Percentiles rank a stretch among this genome's conserved stretches.
phyloP scores from a whole-genome alignment of 2,888 invertebrate species.

The Drosophila borborema region DNA sequence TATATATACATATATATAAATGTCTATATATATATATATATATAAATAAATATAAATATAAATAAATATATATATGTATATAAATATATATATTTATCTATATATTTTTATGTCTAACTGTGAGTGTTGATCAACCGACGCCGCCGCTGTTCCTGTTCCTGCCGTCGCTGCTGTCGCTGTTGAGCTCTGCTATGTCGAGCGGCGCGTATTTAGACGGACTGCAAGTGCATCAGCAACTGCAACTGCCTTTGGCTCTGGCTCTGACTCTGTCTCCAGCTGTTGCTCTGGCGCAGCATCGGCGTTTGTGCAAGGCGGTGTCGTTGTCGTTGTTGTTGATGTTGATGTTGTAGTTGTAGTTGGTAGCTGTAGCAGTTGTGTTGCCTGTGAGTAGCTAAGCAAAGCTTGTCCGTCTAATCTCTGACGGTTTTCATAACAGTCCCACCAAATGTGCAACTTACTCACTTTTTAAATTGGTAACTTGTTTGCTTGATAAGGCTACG shows the following conservation, averaged over 20 bases:
- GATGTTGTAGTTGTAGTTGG: slow-evolving; percentile 1
- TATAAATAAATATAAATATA: too few species aligned
- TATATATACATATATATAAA: not conserved
- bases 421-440: slow-evolving; percentile 19
- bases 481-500: slow-evolving; percentile 9
- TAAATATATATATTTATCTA: not conserved
- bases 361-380: slow-evolving; percentile 14
- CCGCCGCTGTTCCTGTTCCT: slow-evolving; percentile 23
- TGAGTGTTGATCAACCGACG: slow-evolving; percentile 14
- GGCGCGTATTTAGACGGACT: slow-evolving; percentile 10
- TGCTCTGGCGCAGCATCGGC: slow-evolving; percentile 34
- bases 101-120: not conserved
- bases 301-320: slow-evolving; percentile 15
- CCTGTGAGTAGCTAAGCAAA: slow-evolving; percentile 30
- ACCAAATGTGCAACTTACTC: slow-evolving; percentile 21
- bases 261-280: slow-evolving; percentile 28
- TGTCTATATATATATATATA: not conserved
- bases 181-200: slow-evolving; percentile 13
- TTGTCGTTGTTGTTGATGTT: not conserved
- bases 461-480: slow-evolving; percentile 20
- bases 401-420: slow-evolving; percentile 29
- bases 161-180: slow-evolving; percentile 16
- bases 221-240: slow-evolving; percentile 24
- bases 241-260: slow-evolving; percentile 18
- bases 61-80: not conserved